Evolutionary conservation across 2,113 vertebrate genomes (phyloP), one percentile per base, ranked within the genome.

Genomic region (Cochlearius cochlearius): DNA sequence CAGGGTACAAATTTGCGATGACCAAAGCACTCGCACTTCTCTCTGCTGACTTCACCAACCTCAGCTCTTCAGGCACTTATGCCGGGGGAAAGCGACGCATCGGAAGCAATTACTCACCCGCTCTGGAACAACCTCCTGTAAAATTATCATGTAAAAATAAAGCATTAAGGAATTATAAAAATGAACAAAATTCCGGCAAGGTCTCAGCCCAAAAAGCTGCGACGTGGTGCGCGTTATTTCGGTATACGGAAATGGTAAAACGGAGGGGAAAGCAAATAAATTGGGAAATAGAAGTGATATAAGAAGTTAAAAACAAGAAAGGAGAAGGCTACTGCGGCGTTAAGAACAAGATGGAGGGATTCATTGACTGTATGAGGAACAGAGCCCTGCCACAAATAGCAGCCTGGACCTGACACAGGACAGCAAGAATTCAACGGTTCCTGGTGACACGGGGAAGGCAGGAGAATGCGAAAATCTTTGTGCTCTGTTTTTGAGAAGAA

Each of bases 221-320:
- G 1, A 36, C 0, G 0, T 15, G 12, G 4, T 14, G 5, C 3
- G 3, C 19, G 26, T 12, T 39, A 45, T 50, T 78, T 49, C 43
- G 26, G 30, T 29, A 38, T 4, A 30, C 0, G 0, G 16, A 47
- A 86, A 43, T 3, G 7, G 32, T 15, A 23, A 62, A 75, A 90
- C 26, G 11, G 14, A 53, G 58, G 17, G 34, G 39, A 68, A 60
- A 86, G 59, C 22, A 76, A 69, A 68, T 38, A 73, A 93, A 86
- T 7, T 73, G 45, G 74, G 87, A 94, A 95, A 85, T 1, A 38
- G 39, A 92, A 94, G 85, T 49, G 49, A 62, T 45, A 56, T 45
- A 53, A 86, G 80, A 83, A 67, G 85, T 75, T 49, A 75, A 84
- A 91, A 94, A 81, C 0, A 4, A 92, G 83, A 88, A 95, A 92